Conservation (phyloP, 2,113 vertebrate species). For the Xiphorhynchus elegans region DNA sequence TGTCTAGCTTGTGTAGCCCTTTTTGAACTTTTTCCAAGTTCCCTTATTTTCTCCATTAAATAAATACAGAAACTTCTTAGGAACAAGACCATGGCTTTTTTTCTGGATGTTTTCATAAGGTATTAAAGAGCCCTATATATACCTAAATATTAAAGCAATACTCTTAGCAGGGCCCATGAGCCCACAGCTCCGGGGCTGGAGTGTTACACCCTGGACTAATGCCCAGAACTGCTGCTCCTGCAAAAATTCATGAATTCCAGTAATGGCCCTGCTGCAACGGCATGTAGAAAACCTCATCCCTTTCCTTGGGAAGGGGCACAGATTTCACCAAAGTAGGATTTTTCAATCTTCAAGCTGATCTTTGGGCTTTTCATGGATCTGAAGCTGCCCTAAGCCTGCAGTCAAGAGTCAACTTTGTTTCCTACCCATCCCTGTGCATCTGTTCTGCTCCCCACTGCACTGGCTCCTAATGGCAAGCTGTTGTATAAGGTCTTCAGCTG, state of each 20-base stretch:
- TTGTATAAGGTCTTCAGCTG: neutral
- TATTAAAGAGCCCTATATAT: too few species aligned
- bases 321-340: neutral
- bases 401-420: neutral
- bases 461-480: neutral
- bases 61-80: too few species aligned
- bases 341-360: neutral
- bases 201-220: neutral
- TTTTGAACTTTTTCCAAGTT: too few species aligned
- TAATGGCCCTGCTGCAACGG: neutral
- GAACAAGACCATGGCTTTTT: too few species aligned
- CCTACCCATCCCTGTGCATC: fast-evolving
- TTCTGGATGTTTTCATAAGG: too few species aligned
- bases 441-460: fast-evolving
- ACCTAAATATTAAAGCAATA: too few species aligned
- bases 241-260: neutral
- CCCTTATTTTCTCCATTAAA: too few species aligned
- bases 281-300: neutral
- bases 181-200: too few species aligned
- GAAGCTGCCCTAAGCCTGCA: neutral
- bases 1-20: too few species aligned
- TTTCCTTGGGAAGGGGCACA: neutral
- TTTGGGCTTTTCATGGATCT: neutral
- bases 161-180: too few species aligned
- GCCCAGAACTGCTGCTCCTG: neutral